phyloP scores from a whole-genome alignment of 2,113 vertebrate species.

The Coryphaenoides rupestris region DNA sequence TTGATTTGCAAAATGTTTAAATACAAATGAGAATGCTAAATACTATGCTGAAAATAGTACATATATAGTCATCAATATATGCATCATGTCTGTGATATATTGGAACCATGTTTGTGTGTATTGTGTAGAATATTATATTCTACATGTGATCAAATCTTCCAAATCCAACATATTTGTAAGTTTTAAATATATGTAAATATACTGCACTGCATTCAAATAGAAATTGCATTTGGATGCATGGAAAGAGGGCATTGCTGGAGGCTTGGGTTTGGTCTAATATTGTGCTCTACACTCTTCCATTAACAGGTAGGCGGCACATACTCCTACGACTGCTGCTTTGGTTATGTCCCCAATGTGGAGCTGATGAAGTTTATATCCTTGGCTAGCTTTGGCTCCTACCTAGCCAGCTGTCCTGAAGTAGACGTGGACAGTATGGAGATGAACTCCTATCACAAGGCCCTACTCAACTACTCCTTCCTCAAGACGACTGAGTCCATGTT shows the following conservation, averaged over 20 bases:
- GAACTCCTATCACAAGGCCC: conserved; percentile 93
- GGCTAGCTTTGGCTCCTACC: conserved; percentile 94
- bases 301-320: conserved; percentile 90
- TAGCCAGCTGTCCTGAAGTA: conserved; percentile 86
- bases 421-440: conserved; percentile 78
- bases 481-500: conserved; percentile 89
- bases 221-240: too few relatives aligned
- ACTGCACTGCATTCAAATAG: too few relatives aligned
- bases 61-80: too few relatives aligned
- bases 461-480: conserved; percentile 92
- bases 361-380: conserved; percentile 98
- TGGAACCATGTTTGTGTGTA: too few relatives aligned
- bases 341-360: conserved; percentile 94
- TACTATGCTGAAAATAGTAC: too few relatives aligned
- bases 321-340: conserved; percentile 96
- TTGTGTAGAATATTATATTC: too few relatives aligned
- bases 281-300: not conserved
- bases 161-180: too few relatives aligned
- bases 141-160: too few relatives aligned
- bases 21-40: too few relatives aligned
- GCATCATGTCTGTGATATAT: too few relatives aligned
- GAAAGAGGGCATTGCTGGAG: too few relatives aligned
- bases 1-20: not conserved
- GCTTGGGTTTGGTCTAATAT: not conserved
- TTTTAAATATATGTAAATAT: too few relatives aligned